Percentiles rank a stretch among this genome's conserved stretches.
phyloP scores from a whole-genome alignment of 2,888 invertebrate species.

The Dorcus parallelipipedus region DNA sequence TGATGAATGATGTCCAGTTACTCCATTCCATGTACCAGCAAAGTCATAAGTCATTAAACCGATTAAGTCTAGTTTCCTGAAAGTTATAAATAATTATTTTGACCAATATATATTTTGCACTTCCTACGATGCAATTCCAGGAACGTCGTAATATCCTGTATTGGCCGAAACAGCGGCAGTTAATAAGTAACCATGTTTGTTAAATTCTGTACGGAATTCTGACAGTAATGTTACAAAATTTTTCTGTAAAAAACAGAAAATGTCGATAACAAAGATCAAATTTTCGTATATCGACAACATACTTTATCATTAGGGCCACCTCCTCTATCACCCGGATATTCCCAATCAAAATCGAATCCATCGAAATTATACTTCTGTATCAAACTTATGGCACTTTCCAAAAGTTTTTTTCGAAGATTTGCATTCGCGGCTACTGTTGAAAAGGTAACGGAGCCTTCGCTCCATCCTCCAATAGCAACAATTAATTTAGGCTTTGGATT shows the following conservation, averaged over 20 bases:
- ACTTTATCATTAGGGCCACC: conserved; percentile 43
- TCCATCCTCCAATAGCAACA: conserved; percentile 65
- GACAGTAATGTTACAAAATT: conserved; percentile 47
- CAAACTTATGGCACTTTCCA: conserved; percentile 55
- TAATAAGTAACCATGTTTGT: conserved; percentile 52
- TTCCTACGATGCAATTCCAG: conserved; percentile 53
- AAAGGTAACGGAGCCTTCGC: conserved; percentile 49
- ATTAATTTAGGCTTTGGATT: neutral
- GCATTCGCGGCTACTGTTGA: conserved; percentile 50
- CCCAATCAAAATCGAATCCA: conserved; percentile 72
- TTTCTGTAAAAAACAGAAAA: conserved; percentile 16
- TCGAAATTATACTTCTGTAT: conserved; percentile 59
- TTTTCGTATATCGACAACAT: neutral
- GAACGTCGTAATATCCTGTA: conserved; percentile 56
- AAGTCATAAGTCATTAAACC: conserved; percentile 73
- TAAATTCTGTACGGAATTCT: conserved; percentile 57
- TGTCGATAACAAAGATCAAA: too few species aligned
- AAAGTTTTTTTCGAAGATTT: conserved; percentile 52
- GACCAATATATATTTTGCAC: neutral
- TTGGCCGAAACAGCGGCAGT: conserved; percentile 56
- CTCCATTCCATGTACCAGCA: conserved; percentile 63
- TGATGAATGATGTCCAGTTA: conserved; percentile 65
- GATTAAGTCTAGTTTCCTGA: conserved; percentile 61
- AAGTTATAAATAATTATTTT: conserved; percentile 17
- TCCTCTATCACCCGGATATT: conserved; percentile 58